phyloP scores from a whole-genome alignment of 2,113 vertebrate genomes.

The Argyrosomus japonicus region DNA sequence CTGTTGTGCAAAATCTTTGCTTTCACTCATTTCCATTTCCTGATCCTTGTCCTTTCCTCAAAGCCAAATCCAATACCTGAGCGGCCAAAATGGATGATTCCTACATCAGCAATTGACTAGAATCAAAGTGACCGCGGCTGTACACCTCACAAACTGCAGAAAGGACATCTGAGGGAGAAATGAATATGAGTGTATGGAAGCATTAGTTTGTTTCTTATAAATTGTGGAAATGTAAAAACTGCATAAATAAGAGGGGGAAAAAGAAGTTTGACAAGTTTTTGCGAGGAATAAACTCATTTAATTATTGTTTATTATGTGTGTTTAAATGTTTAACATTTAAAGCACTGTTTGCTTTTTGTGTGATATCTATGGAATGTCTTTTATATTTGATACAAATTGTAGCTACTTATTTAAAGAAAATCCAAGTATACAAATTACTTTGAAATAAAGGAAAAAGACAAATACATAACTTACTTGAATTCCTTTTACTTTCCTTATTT shows the following conservation, averaged over 20 bases:
- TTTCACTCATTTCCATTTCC: conserved; percentile 45
- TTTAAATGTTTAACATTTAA: neutral
- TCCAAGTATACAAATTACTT: neutral
- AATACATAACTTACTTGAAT: neutral
- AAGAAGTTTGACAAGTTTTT: neutral
- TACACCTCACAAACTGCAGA: conserved; percentile 7
- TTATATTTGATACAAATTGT: neutral
- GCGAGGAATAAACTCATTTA: neutral
- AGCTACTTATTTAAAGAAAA: neutral
- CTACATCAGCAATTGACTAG: conserved; percentile 23
- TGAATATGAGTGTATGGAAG: neutral
- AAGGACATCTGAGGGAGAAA: neutral
- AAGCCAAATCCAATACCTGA: conserved; percentile 65
- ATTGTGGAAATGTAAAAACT: conserved; percentile 9
- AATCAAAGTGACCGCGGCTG: conserved; percentile 8
- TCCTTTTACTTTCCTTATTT: neutral
- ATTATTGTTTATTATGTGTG: neutral
- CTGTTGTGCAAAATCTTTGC: conserved; percentile 40
- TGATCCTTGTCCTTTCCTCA: conserved; percentile 43
- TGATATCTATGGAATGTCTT: neutral
- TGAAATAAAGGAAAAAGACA: neutral
- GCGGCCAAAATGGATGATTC: conserved; percentile 35
- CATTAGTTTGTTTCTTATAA: neutral
- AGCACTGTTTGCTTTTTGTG: neutral
- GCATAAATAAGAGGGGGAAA: neutral